Percentiles rank a stretch among this genome's conserved stretches.
Evolutionary conservation across 92 coral and sea anemone species (phyloP).

Genomic region (Isaurus tuberculatus): DNA sequence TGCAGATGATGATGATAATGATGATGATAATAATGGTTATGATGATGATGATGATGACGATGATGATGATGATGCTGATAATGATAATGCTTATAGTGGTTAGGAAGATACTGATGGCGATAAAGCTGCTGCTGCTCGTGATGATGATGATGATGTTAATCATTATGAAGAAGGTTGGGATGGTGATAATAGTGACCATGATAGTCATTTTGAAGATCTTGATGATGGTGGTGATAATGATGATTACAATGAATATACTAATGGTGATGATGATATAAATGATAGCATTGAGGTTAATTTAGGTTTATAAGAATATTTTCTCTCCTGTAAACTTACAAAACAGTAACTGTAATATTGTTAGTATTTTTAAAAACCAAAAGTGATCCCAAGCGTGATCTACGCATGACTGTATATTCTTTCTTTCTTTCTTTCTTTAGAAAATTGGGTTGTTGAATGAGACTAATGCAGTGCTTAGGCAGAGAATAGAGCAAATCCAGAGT

Average conservation of each 20-base stretch:
- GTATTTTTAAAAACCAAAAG: not conserved
- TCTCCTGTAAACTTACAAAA: not conserved
- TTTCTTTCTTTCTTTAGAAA: constrained; percentile 46
- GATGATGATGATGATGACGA: not conserved
- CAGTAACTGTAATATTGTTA: not conserved
- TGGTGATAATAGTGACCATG: not conserved
- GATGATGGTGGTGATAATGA: not conserved
- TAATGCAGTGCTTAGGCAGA: constrained; percentile 69
- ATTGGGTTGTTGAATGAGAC: constrained; percentile 72
- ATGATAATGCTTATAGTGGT: too few relatives aligned
- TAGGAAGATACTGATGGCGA: not conserved
- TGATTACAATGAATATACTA: not conserved
- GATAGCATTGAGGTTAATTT: too few relatives aligned
- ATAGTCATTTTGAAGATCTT: not conserved
- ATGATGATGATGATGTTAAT: not conserved
- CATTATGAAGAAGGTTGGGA: not conserved
- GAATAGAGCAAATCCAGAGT: constrained; percentile 65
- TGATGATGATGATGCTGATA: too few relatives aligned
- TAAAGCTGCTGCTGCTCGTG: not conserved
- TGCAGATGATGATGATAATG: too few relatives aligned
- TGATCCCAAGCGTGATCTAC: not conserved
- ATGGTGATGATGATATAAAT: too few relatives aligned
- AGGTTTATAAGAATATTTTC: too few relatives aligned
- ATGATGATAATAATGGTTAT: too few relatives aligned
- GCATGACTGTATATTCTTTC: not conserved